phyloP scores from a whole-genome alignment of 1,140 invertebrate genomes.

The Ganaspis sp. region DNA sequence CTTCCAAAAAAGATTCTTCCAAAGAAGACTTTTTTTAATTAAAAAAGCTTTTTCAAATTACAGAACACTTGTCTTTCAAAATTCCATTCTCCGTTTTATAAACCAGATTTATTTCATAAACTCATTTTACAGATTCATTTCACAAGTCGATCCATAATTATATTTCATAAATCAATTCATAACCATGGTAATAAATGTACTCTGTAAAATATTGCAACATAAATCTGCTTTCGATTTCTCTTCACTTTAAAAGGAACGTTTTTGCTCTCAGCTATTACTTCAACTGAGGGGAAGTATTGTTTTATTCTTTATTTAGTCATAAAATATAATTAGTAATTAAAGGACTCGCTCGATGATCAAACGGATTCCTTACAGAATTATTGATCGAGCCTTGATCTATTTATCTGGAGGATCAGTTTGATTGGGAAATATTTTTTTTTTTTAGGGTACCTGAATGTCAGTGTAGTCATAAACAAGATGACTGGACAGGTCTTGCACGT shows the following conservation, averaged over 20 bases:
- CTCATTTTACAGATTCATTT: no score
- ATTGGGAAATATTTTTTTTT: neutral
- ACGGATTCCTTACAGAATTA: neutral
- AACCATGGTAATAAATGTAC: no score
- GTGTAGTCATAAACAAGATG: constrained; percentile 91
- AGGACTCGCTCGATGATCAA: neutral
- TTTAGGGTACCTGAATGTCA: constrained; percentile 83
- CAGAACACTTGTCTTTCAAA: no score
- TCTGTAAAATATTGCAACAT: neutral
- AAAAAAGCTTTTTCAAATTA: no score
- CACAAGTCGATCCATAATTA: no score
- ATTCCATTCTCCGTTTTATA: neutral
- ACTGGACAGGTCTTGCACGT: constrained; percentile 93
- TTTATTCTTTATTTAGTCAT: neutral
- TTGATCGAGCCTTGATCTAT: neutral
- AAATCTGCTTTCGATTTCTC: neutral
- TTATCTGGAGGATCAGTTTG: neutral
- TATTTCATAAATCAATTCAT: neutral
- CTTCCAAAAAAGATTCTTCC: no score
- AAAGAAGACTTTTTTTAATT: no score
- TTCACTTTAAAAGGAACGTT: neutral
- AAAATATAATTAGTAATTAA: neutral
- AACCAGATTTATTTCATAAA: no score
- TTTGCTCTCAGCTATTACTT: neutral
- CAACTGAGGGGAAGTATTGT: no score